Evolutionary conservation across 2,797 vertebrate genomes (phyloP).

Genomic region (Pangasius krempfi): DNA sequence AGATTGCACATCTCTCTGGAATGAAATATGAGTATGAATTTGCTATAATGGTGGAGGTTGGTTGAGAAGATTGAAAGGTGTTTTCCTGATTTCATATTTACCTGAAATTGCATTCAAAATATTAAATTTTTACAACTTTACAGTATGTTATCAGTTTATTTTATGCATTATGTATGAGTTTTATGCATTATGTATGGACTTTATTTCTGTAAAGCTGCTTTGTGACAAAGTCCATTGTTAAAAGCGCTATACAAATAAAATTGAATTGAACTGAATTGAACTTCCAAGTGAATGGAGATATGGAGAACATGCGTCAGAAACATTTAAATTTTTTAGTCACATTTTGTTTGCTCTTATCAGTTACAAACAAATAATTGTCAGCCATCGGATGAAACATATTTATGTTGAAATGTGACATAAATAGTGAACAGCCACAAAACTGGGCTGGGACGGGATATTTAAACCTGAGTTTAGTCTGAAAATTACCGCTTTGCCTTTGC

Average conservation of each 20-base stretch:
- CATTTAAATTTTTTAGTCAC: background rate
- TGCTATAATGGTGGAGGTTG: background rate
- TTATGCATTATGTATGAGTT: background rate
- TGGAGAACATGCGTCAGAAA: background rate
- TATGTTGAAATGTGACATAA: background rate
- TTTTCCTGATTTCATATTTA: background rate
- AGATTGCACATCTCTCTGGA: background rate
- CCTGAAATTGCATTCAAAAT: background rate
- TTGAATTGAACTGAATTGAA: background rate
- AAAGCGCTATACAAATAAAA: too few relatives aligned
- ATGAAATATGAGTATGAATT: background rate
- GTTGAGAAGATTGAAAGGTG: background rate
- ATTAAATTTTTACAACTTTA: background rate
- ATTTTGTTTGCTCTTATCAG: background rate
- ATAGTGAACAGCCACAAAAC: background rate
- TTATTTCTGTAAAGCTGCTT: too few relatives aligned
- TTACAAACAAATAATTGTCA: background rate
- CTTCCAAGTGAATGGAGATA: too few relatives aligned
- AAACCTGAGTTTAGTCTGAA: background rate
- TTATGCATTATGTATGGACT: background rate
- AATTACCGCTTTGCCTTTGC: background rate
- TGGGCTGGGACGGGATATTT: background rate
- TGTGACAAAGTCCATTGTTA: too few relatives aligned
- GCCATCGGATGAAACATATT: background rate
- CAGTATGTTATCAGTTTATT: background rate